Conservation (phyloP, 1,140 invertebrate genomes). For the Colletes latitarsis region DNA sequence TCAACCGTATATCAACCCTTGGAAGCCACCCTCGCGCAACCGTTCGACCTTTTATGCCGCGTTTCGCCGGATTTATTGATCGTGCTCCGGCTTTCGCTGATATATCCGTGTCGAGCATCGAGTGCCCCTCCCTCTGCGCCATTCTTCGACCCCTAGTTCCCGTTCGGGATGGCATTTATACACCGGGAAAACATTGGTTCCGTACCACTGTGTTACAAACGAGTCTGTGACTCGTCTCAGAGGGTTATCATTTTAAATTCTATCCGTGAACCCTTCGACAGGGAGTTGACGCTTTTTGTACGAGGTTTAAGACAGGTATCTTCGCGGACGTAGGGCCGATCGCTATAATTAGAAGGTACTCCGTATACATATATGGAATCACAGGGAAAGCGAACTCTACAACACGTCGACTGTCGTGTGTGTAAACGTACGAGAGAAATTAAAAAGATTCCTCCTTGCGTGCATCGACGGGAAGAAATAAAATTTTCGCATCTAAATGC, state of each 20-base stretch:
- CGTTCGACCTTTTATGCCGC: constrained; percentile 58
- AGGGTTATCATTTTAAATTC: no score
- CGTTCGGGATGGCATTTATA: constrained; percentile 13
- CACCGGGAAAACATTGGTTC: constrained; percentile 13
- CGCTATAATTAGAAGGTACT: background rate
- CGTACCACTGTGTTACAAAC: no score
- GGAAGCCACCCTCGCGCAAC: constrained; percentile 52
- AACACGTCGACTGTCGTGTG: no score
- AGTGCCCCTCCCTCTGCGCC: constrained; percentile 11
- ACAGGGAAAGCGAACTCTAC: background rate
- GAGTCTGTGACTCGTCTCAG: background rate
- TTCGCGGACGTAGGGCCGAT: background rate
- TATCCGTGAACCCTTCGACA: no score
- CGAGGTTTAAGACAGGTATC: no score
- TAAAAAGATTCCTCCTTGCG: no score
- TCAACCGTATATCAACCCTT: constrained; percentile 59
- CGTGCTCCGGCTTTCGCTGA: constrained; percentile 49
- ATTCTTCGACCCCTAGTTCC: constrained; percentile 17
- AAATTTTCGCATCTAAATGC: no score
- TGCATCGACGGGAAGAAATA: no score
- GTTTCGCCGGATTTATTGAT: constrained; percentile 60
- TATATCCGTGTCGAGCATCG: constrained; percentile 21
- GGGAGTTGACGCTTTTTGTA: no score
- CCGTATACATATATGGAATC: background rate
- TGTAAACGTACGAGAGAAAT: no score